Conservation (phyloP, 1,140 invertebrate genomes). For the Drosophila kohkoa region DNA sequence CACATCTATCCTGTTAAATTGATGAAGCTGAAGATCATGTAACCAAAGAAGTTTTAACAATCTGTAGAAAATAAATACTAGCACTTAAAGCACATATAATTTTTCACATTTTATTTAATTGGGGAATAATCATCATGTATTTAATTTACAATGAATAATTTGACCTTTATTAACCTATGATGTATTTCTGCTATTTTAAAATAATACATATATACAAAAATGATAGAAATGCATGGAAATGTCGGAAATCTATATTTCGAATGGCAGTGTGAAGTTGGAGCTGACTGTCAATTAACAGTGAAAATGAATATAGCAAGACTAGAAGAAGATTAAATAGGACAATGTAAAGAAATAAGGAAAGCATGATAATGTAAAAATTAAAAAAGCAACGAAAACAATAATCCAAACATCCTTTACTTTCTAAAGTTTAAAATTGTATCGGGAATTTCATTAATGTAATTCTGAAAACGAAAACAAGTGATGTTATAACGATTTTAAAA, state of each 20-base stretch:
- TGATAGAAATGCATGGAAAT: constrained; percentile 66
- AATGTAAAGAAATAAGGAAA: constrained; percentile 6
- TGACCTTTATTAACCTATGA: constrained; percentile 62
- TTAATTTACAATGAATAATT: constrained; percentile 61
- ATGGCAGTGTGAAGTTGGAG: constrained; percentile 67
- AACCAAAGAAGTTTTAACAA: constrained; percentile 40
- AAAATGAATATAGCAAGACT: constrained; percentile 51
- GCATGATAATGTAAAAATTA: constrained; percentile 30
- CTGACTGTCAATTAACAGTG: constrained; percentile 52
- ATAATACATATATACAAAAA: constrained; percentile 81
- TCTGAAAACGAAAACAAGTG: constrained; percentile 58
- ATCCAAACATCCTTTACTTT: constrained; percentile 64
- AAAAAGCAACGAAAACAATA: constrained; percentile 15
- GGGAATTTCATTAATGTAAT: constrained; percentile 83
- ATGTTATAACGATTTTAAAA: background rate
- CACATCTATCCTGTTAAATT: background rate
- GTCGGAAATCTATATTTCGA: constrained; percentile 54
- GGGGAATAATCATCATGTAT: constrained; percentile 61
- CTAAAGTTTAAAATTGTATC: constrained; percentile 82
- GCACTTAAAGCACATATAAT: constrained; percentile 23
- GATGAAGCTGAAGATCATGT: background rate
- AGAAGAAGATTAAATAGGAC: constrained; percentile 38
- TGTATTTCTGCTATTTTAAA: constrained; percentile 81
- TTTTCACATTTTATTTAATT: constrained; percentile 72
- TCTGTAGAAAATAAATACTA: constrained; percentile 13